These are phyloP conservation scores for Branchipolynoe longqiensis DNA, from an alignment of 2,888 invertebrate species.

Conservation along the genomic window DNA sequence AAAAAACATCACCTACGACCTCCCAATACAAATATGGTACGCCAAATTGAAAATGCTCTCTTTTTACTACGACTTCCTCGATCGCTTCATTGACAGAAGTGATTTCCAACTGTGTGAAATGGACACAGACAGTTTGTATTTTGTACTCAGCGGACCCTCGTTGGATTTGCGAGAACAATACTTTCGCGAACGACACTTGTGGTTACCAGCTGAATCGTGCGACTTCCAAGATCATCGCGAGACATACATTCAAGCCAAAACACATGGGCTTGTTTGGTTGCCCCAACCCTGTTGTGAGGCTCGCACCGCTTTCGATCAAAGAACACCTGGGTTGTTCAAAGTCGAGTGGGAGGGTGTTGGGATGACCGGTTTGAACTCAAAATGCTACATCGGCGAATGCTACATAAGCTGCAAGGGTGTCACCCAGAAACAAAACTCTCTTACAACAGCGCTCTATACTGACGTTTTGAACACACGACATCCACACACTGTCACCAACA, in stretches of 20 bases:
- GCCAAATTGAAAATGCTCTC: constrained; percentile 5
- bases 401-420: neutral
- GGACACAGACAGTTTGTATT: constrained; percentile 20
- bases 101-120: constrained; percentile 1
- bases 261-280: neutral
- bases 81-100: neutral
- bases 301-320: neutral
- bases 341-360: neutral
- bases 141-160: neutral
- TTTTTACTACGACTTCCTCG: neutral
- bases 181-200: neutral
- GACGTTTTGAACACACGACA: neutral
- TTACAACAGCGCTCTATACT: neutral
- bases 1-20: neutral
- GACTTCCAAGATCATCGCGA: neutral
- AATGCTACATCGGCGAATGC: neutral
- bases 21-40: neutral
- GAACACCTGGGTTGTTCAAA: neutral
- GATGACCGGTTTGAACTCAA: neutral
- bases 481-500: neutral
- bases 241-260: neutral
- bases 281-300: neutral
- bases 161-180: neutral
- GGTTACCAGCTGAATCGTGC: neutral
- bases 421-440: neutral